These are phyloP conservation scores for Rhinichthys osculus DNA, from an alignment of 2,797 vertebrate species.

Conservation along the genomic window DNA sequence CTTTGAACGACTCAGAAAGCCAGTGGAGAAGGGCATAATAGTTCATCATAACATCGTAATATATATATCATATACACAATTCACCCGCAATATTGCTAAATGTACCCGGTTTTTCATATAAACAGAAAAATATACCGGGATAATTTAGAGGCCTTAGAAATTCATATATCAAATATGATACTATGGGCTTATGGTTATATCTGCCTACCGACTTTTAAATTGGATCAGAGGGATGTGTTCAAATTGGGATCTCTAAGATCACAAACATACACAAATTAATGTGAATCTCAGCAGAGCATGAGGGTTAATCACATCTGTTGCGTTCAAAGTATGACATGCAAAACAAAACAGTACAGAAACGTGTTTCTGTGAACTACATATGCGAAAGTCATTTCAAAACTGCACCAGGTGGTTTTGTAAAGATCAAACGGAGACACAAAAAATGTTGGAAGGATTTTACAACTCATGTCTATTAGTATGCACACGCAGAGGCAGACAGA, in stretches of 20 bases:
- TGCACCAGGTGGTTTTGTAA: neutral
- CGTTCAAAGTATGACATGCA: neutral
- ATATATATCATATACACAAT: neutral
- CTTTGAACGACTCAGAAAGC: no score
- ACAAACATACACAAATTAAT: neutral
- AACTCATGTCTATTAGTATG: constrained; percentile 32
- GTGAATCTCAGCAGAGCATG: neutral
- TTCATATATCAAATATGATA: neutral
- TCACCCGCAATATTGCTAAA: neutral
- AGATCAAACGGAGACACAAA: constrained; percentile 11
- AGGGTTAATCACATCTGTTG: neutral
- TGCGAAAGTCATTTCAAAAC: neutral
- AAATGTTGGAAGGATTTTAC: constrained; percentile 8
- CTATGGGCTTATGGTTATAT: neutral
- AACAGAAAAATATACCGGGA: no score
- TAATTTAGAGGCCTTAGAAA: neutral
- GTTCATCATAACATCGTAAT: no score
- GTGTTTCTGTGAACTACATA: neutral
- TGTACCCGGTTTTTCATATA: neutral
- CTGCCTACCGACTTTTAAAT: neutral
- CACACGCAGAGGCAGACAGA: constrained; percentile 42
- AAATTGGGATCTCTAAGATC: neutral
- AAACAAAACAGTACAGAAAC: neutral
- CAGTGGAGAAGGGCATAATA: no score
- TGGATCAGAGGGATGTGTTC: neutral